A percentile compares a stretch with the other conserved stretches of the same genome.
Evolutionary conservation across 2,888 invertebrate species (phyloP).

Genomic region (Gisinianus flammeolus): DNA sequence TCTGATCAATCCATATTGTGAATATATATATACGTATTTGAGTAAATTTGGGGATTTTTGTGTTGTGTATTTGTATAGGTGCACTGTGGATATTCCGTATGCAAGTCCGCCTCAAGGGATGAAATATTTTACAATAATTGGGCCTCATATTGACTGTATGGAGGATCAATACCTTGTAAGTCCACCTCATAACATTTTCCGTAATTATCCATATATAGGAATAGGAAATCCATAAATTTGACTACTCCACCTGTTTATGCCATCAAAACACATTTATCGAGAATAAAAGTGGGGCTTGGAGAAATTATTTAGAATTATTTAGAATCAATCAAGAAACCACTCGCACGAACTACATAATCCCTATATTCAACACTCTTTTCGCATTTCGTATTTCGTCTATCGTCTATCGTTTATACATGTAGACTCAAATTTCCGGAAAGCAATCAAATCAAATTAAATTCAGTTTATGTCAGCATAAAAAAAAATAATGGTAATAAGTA

Average conservation of each 20-base stretch:
- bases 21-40: too few relatives aligned
- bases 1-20: too few relatives aligned
- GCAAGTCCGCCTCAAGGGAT: conserved; percentile 79
- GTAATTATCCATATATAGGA: too few relatives aligned
- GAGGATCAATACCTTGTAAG: conserved; percentile 77
- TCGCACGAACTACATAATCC: not conserved
- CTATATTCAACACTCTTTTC: not conserved
- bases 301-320: not conserved
- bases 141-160: conserved; percentile 80
- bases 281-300: not conserved
- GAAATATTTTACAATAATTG: conserved; percentile 79
- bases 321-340: not conserved
- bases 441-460: too few relatives aligned
- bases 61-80: conserved; percentile 24
- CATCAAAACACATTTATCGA: not conserved
- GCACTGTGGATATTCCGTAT: conserved; percentile 76
- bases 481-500: too few relatives aligned
- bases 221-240: too few relatives aligned
- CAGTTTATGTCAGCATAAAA: too few relatives aligned
- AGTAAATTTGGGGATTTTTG: too few relatives aligned
- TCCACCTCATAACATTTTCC: too few relatives aligned
- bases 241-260: too few relatives aligned
- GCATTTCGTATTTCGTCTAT: not conserved
- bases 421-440: not conserved
- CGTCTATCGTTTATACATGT: not conserved